phyloP scores from a whole-genome alignment of 2,797 vertebrate species.

The Microctenopoma lineatum region DNA sequence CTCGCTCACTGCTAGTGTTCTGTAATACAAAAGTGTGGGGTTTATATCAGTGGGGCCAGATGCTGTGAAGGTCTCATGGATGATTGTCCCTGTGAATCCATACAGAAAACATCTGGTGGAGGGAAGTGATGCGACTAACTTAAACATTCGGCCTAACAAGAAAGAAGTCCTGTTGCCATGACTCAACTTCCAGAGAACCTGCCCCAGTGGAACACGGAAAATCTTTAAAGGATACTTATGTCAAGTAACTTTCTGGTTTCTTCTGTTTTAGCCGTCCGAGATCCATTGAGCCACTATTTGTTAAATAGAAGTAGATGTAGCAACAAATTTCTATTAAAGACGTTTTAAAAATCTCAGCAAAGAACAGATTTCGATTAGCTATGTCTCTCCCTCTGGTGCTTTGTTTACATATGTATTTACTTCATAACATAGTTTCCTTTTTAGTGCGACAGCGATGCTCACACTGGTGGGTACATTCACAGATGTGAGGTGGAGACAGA shows the following conservation, averaged over 20 bases:
- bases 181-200: too few relatives aligned
- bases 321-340: slow-evolving; percentile 78
- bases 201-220: background rate
- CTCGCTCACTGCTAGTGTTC: slow-evolving; percentile 33
- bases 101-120: slow-evolving; percentile 63
- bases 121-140: slow-evolving; percentile 70
- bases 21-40: slow-evolving; percentile 22
- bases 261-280: slow-evolving; percentile 41
- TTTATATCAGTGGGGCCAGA: slow-evolving; percentile 32
- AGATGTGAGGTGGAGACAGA: slow-evolving; percentile 63
- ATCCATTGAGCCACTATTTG: slow-evolving; percentile 58
- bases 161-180: too few relatives aligned
- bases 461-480: slow-evolving; percentile 81
- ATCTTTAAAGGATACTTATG: slow-evolving; percentile 65
- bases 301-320: slow-evolving; percentile 72
- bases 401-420: slow-evolving; percentile 70
- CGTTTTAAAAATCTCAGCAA: slow-evolving; percentile 73
- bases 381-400: slow-evolving; percentile 58
- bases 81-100: slow-evolving; percentile 58
- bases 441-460: slow-evolving; percentile 61
- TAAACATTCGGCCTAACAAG: background rate
- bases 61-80: slow-evolving; percentile 38
- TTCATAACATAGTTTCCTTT: slow-evolving; percentile 59
- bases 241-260: slow-evolving; percentile 63
- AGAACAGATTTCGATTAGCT: slow-evolving; percentile 65